These are phyloP conservation scores for Paedocypris sp. DNA, from an alignment of 2,113 vertebrate genomes.

Conservation along the genomic window DNA sequence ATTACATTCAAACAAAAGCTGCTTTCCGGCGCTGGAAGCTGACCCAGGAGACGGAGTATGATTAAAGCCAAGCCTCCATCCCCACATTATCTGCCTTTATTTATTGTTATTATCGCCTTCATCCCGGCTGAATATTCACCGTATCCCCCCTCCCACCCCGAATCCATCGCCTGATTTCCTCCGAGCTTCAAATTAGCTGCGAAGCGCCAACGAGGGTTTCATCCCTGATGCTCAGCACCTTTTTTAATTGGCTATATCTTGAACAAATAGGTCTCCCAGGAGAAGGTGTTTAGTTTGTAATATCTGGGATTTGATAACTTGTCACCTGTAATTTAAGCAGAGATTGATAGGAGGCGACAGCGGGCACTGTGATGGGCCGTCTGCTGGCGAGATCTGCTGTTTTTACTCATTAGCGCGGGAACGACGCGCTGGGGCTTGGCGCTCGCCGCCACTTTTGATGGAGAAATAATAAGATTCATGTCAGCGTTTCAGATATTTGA, in stretches of 20 bases:
- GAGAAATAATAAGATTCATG: slow-evolving; percentile 38
- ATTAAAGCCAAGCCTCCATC: slow-evolving; percentile 31
- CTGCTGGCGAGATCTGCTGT: slow-evolving; percentile 1
- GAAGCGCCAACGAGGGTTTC: slow-evolving; percentile 4
- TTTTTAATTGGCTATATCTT: slow-evolving; percentile 45
- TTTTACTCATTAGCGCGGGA: slow-evolving; percentile 26
- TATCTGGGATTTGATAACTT: slow-evolving; percentile 43
- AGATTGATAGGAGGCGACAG: slow-evolving; percentile 35
- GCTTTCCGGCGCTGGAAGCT: slow-evolving; percentile 29
- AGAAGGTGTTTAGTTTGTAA: slow-evolving; percentile 42
- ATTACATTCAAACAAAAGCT: slow-evolving; percentile 39
- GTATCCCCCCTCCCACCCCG: not conserved
- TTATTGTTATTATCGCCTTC: slow-evolving; percentile 22
- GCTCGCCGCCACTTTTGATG: slow-evolving; percentile 18
- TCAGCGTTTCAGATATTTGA: slow-evolving; percentile 25
- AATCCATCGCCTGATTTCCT: slow-evolving; percentile 25
- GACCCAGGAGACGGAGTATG: slow-evolving; percentile 31
- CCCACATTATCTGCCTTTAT: not conserved
- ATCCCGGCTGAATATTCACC: slow-evolving; percentile 1
- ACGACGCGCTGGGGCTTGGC: not conserved
- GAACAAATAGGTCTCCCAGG: slow-evolving; percentile 35
- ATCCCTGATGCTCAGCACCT: slow-evolving; percentile 27
- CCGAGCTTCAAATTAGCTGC: slow-evolving; percentile 36
- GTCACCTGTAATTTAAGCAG: slow-evolving; percentile 41
- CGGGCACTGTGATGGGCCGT: not conserved